Evolutionary conservation across 2,888 invertebrate species (phyloP), one percentile per base, ranked within the genome.

Genomic region (Stenurella melanura): DNA sequence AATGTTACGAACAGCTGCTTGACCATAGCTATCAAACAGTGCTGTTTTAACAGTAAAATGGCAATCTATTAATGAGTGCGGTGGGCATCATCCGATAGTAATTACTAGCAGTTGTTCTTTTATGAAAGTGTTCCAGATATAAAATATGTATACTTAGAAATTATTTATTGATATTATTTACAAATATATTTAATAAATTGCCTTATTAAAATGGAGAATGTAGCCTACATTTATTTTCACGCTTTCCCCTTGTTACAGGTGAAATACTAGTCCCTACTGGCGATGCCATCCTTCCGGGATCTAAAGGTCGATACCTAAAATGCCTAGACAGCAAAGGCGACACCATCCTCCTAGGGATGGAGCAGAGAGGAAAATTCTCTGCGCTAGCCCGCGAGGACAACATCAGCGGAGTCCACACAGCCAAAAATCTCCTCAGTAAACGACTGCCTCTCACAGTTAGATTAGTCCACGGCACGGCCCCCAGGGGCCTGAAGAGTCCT

Each of bases 321-420:
- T 98, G 98, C 90, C 92, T 94, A 75, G 97, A 97, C 88, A 92
- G 93, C 18, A 94, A 94, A 88, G 97, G 97, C 57, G 96, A 97
- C 87, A 94, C 93, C 83, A 92, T 98, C 38, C 92, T 96, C 85
- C 90, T 98, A 81, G 94, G 95, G 78, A 92, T 96, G 88, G 97
- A 97, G 87, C 96, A 96, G 89, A 93, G 96, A 87, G 97, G 97
- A 54, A 94, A 96, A 86, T 97, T 98, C 90, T 97, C 97, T 85
- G 96, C 97, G 66, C 92, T 98, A 74, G 98, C 98, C 78, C 94
- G 96, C 86, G 96, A 97, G 89, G 97, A 97, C 86, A 97, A 97
- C 90, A 97, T 98, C 81, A 96, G 97, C 87, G 98, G 98, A 21
- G 98, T 98, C 18, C 98, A 98, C 89, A 96, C 96, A 80, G 96